A percentile compares a stretch with the other conserved stretches of the same genome.
These are phyloP conservation scores for Lepidocyrtoides sp. DNA, from an alignment of 2,888 invertebrate species.

Conservation along the genomic window DNA sequence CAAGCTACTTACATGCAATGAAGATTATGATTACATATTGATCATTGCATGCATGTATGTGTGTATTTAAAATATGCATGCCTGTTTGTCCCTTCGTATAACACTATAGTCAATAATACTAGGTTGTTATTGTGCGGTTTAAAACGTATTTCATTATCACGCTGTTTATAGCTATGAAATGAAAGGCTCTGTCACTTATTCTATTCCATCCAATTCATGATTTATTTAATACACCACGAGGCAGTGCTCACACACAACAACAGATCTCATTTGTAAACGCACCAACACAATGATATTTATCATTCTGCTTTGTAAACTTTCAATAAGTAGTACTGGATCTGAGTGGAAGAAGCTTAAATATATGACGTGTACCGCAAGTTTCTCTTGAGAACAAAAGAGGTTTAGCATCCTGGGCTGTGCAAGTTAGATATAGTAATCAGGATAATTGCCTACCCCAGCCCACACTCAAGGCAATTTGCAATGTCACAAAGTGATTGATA, in stretches of 20 bases:
- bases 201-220: background rate
- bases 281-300: background rate
- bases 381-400: background rate
- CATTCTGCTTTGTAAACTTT: background rate
- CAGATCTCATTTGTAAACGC: background rate
- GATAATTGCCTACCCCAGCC: slow-evolving; percentile 69
- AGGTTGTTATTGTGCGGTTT: background rate
- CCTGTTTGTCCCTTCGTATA: background rate
- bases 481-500: slow-evolving; percentile 73
- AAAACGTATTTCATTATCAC: background rate
- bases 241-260: background rate
- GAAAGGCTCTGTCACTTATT: background rate
- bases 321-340: background rate
- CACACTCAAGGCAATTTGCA: slow-evolving; percentile 26
- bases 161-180: background rate
- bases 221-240: slow-evolving; percentile 20
- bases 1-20: background rate
- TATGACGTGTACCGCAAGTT: background rate
- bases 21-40: background rate
- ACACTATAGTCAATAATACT: background rate
- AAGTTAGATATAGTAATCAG: slow-evolving; percentile 62
- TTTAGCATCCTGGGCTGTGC: background rate
- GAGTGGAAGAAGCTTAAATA: background rate
- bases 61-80: background rate
- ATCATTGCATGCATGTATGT: background rate